phyloP scores from a whole-genome alignment of 2,888 invertebrate species.

The Listrodromus nycthemerus region DNA sequence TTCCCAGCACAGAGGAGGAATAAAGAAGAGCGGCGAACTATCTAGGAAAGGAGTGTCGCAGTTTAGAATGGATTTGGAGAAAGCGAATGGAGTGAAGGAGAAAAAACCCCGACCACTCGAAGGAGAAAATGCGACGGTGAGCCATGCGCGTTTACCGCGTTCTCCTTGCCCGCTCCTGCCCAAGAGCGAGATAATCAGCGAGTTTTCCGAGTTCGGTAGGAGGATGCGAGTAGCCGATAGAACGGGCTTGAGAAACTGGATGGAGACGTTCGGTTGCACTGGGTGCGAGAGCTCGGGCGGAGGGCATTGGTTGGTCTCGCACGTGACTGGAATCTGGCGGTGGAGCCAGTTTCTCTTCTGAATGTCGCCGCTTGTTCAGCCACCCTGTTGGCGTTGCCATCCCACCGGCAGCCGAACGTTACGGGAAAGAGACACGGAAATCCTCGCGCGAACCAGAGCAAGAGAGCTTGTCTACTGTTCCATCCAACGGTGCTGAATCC shows the following conservation, averaged over 20 bases:
- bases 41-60: slow-evolving; percentile 40
- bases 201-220: slow-evolving; percentile 35
- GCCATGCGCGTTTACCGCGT: slow-evolving; percentile 13
- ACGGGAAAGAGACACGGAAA: slow-evolving; percentile 30
- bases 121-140: slow-evolving; percentile 30
- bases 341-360: slow-evolving; percentile 67
- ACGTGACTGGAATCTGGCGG: slow-evolving; percentile 79
- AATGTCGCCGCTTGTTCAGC: slow-evolving; percentile 70
- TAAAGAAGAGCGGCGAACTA: slow-evolving; percentile 32
- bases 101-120: slow-evolving; percentile 25
- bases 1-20: slow-evolving; percentile 8
- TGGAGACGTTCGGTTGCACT: slow-evolving; percentile 69
- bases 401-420: slow-evolving; percentile 9
- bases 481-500: background rate
- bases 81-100: slow-evolving; percentile 10
- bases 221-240: slow-evolving; percentile 68
- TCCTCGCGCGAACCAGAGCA: slow-evolving; percentile 48
- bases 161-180: background rate
- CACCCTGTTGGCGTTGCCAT: slow-evolving; percentile 49
- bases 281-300: slow-evolving; percentile 9
- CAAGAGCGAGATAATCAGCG: slow-evolving; percentile 29
- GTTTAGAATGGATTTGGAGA: slow-evolving; percentile 19
- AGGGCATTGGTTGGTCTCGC: slow-evolving; percentile 76
- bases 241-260: slow-evolving; percentile 72
- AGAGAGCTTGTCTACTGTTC: slow-evolving; percentile 14